Evolutionary conservation across 2,797 vertebrate genomes (phyloP).

Genomic region (Rachycentron canadum): DNA sequence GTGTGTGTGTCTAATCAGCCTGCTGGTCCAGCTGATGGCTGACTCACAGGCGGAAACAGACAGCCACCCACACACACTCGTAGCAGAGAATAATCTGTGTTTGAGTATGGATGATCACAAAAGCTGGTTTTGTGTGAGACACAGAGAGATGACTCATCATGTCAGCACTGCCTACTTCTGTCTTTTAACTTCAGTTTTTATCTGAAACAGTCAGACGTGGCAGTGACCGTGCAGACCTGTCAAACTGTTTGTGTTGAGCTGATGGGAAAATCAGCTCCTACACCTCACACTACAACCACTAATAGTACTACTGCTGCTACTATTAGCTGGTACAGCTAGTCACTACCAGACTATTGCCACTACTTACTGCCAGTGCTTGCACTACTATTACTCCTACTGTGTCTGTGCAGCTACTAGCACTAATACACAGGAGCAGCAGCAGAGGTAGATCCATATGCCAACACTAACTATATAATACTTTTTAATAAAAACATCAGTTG

Average conservation of each 20-base stretch:
- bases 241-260: not conserved
- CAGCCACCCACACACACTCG: conserved; percentile 39
- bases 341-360: not conserved
- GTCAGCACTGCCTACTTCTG: not conserved
- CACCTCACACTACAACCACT: too few relatives aligned
- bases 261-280: too few relatives aligned
- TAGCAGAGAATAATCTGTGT: conserved; percentile 41
- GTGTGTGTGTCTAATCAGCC: conserved; percentile 28
- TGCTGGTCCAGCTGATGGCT: conserved; percentile 32
- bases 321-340: not conserved
- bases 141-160: conserved; percentile 2
- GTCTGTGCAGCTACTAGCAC: too few relatives aligned
- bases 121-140: conserved; percentile 22
- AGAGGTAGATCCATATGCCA: too few relatives aligned
- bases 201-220: not conserved
- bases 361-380: not conserved
- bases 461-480: too few relatives aligned
- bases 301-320: not conserved
- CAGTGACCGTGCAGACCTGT: not conserved
- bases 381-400: too few relatives aligned
- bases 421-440: too few relatives aligned
- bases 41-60: conserved; percentile 56
- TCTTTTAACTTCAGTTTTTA: not conserved
- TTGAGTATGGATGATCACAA: conserved; percentile 9
- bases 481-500: too few relatives aligned